A percentile compares a stretch with the other conserved stretches of the same genome.
These are phyloP conservation scores for Panulirus ornatus DNA, from an alignment of 1,140 invertebrate genomes.

Conservation along the genomic window DNA sequence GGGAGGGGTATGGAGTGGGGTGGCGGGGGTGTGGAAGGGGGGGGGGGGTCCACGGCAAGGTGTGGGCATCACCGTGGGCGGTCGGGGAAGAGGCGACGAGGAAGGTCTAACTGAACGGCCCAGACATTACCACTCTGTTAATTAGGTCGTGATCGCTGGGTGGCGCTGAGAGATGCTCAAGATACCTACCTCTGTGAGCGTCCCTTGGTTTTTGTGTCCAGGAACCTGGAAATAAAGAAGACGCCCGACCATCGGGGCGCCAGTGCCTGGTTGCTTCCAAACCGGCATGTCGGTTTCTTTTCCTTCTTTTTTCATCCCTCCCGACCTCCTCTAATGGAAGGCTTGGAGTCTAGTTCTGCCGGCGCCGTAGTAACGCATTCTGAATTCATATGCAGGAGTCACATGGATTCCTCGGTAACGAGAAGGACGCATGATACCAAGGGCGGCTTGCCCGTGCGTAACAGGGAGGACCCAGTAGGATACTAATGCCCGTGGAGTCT, in stretches of 20 bases:
- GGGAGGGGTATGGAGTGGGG: too few relatives aligned
- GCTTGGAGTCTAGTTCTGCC: background rate
- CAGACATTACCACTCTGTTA: too few relatives aligned
- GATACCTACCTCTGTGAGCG: background rate
- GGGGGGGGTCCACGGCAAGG: too few relatives aligned
- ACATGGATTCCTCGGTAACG: background rate
- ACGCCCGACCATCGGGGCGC: too few relatives aligned
- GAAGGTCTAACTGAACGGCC: too few relatives aligned
- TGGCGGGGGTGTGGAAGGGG: too few relatives aligned
- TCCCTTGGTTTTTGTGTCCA: background rate
- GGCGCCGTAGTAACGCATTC: background rate
- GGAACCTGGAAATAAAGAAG: too few relatives aligned
- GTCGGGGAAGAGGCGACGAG: background rate
- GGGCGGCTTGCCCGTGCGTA: background rate
- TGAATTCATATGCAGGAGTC: conserved; percentile 1
- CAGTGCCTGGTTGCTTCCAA: too few relatives aligned
- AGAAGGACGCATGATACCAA: background rate
- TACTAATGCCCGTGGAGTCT: too few relatives aligned
- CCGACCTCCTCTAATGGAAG: background rate
- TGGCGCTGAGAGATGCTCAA: background rate
- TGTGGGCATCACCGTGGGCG: background rate
- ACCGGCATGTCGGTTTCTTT: too few relatives aligned
- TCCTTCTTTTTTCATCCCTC: background rate
- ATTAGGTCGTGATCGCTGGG: background rate
- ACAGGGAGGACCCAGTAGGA: background rate